A percentile compares a stretch with the other conserved stretches of the same genome.
Conservation (phyloP, 2,888 invertebrate genomes). For the Himalopsyche anomala region DNA sequence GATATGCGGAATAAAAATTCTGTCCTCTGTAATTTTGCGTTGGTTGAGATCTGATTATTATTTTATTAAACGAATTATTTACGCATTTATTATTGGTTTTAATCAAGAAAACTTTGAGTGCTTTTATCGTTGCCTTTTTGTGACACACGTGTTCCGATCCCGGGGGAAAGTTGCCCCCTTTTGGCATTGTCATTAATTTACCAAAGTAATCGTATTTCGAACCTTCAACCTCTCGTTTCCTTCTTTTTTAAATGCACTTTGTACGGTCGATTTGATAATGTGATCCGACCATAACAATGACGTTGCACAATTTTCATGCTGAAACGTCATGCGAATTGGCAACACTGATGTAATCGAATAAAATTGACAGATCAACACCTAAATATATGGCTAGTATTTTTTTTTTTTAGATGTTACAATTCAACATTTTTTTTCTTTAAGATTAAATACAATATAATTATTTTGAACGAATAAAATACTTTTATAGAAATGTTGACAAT, state of each 20-base stretch:
- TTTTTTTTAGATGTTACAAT: no score
- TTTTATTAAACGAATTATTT: no score
- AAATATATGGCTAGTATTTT: not conserved
- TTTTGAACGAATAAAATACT: no score
- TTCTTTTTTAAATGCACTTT: constrained; percentile 50
- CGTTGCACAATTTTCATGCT: not conserved
- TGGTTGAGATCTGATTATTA: no score
- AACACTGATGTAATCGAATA: not conserved
- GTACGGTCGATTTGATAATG: constrained; percentile 39
- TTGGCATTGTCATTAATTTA: constrained; percentile 14
- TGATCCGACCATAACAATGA: constrained; percentile 36
- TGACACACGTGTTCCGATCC: not conserved
- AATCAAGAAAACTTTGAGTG: not conserved
- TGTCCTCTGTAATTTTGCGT: no score
- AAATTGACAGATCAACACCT: not conserved
- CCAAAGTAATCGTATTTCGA: constrained; percentile 6
- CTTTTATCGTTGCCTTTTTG: not conserved
- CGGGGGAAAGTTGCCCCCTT: not conserved
- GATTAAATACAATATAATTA: no score
- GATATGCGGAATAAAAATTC: no score
- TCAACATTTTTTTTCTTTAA: no score
- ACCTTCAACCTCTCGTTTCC: constrained; percentile 32
- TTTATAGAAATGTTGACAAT: no score
- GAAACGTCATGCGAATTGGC: not conserved
- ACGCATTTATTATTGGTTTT: no score